Percentiles rank a stretch among this genome's conserved stretches.
These are phyloP conservation scores for Plestiodon gilberti DNA, from an alignment of 2,113 vertebrate genomes.

Conservation along the genomic window DNA sequence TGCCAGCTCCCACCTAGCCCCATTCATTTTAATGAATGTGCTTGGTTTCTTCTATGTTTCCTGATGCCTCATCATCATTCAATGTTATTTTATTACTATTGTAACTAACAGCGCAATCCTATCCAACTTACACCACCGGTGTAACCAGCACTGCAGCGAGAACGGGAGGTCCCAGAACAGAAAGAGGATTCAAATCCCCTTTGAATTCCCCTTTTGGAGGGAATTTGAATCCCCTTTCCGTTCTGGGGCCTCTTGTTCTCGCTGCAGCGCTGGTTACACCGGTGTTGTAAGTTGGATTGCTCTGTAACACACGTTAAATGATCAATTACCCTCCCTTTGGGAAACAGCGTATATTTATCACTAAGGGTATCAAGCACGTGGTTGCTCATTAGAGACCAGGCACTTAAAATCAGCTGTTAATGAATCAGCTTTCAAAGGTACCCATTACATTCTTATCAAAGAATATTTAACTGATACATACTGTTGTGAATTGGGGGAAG, in stretches of 20 bases:
- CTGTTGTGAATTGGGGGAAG: background rate
- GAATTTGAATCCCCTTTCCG: no score
- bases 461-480: background rate
- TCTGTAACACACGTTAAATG: background rate
- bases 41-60: constrained; percentile 16
- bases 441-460: background rate
- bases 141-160: no score
- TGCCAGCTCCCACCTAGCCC: background rate
- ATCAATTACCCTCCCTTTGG: background rate
- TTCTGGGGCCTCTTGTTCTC: no score
- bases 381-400: background rate
- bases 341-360: background rate
- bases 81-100: constrained; percentile 13
- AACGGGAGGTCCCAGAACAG: no score
- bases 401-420: background rate
- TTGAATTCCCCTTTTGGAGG: no score
- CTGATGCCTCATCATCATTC: background rate
- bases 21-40: background rate
- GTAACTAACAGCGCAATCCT: no score
- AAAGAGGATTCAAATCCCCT: no score
- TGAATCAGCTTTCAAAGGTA: background rate
- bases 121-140: no score
- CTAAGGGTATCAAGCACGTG: background rate
- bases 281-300: no score
- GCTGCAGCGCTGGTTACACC: no score